phyloP scores from a whole-genome alignment of 2,888 invertebrate genomes.

The Drosophila imparisetae region DNA sequence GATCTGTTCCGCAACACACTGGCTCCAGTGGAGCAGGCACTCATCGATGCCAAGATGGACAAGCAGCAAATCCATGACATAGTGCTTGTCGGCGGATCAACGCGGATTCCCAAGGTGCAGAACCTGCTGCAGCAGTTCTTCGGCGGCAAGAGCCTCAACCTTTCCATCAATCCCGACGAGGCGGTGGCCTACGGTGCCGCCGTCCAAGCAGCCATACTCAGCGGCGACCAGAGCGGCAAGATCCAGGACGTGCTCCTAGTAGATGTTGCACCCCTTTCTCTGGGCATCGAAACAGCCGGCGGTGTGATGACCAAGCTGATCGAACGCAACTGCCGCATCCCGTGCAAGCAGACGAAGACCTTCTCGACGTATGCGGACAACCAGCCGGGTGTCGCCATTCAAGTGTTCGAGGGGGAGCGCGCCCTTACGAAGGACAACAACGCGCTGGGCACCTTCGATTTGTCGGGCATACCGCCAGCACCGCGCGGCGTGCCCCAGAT shows the following conservation, averaged over 20 bases:
- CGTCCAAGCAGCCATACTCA: constrained; percentile 41
- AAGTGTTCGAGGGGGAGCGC: constrained; percentile 41
- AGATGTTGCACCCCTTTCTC: constrained; percentile 33
- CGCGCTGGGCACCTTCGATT: constrained; percentile 35
- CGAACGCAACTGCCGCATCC: constrained; percentile 38
- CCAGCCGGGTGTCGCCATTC: constrained; percentile 39
- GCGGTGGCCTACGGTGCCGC: constrained; percentile 40
- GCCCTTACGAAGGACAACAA: constrained; percentile 36
- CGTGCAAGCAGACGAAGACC: constrained; percentile 40
- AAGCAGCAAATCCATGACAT: constrained; percentile 39
- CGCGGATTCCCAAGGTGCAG: constrained; percentile 44
- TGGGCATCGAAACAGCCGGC: constrained; percentile 41
- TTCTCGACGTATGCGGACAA: constrained; percentile 41
- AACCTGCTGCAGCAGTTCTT: constrained; percentile 38
- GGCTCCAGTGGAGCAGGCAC: constrained; percentile 39
- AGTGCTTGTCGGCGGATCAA: constrained; percentile 39
- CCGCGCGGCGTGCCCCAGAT: constrained; percentile 94
- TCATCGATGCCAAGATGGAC: constrained; percentile 42
- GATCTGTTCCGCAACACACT: constrained; percentile 72
- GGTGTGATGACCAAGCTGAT: constrained; percentile 40
- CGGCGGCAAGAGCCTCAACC: constrained; percentile 34
- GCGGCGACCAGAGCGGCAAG: constrained; percentile 39
- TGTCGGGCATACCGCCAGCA: constrained; percentile 93
- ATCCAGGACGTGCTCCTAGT: constrained; percentile 41
- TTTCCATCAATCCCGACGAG: constrained; percentile 41